These are phyloP conservation scores for Diceros bicornis DNA, from an alignment of 2,797 vertebrate species.

Conservation along the genomic window DNA sequence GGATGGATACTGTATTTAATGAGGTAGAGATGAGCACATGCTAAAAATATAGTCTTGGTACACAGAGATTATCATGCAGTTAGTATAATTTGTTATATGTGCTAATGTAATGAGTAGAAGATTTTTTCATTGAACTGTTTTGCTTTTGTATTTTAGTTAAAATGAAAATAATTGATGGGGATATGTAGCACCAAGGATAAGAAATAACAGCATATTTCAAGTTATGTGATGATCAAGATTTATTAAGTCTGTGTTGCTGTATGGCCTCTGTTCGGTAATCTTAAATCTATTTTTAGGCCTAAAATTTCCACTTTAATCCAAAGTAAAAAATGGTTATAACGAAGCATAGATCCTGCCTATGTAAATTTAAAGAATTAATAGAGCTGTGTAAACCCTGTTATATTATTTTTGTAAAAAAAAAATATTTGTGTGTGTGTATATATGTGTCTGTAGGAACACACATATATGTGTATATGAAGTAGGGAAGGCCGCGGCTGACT, in stretches of 20 bases:
- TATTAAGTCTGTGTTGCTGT: neutral
- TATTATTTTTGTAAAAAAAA: conserved; percentile 78
- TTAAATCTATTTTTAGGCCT: conserved; percentile 65
- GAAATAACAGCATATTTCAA: neutral
- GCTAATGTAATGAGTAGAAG: conserved; percentile 64
- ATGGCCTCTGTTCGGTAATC: conserved; percentile 26
- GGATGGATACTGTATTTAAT: neutral
- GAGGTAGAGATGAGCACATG: neutral
- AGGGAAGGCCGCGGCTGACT: neutral
- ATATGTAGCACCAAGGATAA: neutral
- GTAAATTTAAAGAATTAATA: conserved; percentile 68
- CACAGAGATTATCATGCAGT: neutral
- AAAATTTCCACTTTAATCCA: conserved; percentile 66
- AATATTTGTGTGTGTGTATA: neutral
- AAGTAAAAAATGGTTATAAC: conserved; percentile 70
- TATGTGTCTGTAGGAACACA: neutral
- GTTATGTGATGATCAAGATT: neutral
- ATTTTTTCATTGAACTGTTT: conserved; percentile 72
- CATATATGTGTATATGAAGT: neutral
- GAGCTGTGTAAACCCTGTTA: conserved; percentile 61
- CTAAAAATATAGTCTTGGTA: neutral
- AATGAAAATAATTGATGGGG: conserved; percentile 14
- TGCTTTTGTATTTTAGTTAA: conserved; percentile 27
- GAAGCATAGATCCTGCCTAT: conserved; percentile 70
- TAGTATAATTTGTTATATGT: conserved; percentile 28